Evolutionary conservation across 2,888 invertebrate species (phyloP).

Genomic region (Dryocosmus kuriphilus): DNA sequence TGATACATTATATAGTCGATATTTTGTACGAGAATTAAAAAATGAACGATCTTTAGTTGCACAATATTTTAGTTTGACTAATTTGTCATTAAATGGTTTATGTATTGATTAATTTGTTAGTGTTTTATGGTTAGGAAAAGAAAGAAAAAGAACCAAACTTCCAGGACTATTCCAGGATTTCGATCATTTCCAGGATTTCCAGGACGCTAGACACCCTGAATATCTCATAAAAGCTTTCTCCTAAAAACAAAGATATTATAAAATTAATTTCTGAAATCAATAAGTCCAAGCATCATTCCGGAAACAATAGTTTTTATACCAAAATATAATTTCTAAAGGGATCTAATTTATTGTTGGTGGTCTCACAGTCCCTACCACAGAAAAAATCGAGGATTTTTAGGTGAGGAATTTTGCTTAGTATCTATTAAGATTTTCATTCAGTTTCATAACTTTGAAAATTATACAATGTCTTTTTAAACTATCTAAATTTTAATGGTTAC

Average conservation of each 20-base stretch:
- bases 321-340: neutral
- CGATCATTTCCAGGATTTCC: constrained; percentile 37
- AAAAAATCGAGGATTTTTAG: too few species aligned
- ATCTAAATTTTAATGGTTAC: too few species aligned
- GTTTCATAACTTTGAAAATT: too few species aligned
- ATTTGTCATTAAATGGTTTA: neutral
- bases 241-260: constrained; percentile 33
- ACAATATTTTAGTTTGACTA: constrained; percentile 1
- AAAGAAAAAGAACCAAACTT: constrained; percentile 35
- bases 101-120: neutral
- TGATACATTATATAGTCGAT: neutral
- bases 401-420: too few species aligned
- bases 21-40: neutral
- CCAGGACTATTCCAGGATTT: constrained; percentile 28
- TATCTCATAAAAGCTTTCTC: constrained; percentile 34
- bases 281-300: neutral
- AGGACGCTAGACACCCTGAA: constrained; percentile 32
- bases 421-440: too few species aligned
- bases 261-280: neutral
- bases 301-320: neutral
- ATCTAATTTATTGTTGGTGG: neutral
- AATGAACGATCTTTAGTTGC: neutral
- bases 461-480: too few species aligned
- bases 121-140: constrained; percentile 20
- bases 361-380: too few species aligned